phyloP scores from a whole-genome alignment of 2,888 invertebrate species.

The Meteorus cinctellus region DNA sequence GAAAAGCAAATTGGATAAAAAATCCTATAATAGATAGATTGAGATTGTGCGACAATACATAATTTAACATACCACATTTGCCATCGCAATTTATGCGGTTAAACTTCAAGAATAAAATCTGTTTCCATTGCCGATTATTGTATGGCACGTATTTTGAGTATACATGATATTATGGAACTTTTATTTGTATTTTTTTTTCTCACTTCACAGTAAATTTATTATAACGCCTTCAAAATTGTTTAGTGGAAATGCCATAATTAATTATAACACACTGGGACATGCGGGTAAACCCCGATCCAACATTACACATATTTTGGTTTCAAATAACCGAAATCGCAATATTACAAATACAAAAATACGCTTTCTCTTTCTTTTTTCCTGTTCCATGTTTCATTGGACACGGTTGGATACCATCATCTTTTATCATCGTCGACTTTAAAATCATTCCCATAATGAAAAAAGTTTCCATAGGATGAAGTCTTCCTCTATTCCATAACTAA shows the following conservation, averaged over 20 bases:
- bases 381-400: conserved; percentile 22
- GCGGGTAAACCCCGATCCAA: background rate
- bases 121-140: conserved; percentile 3
- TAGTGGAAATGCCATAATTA: conserved; percentile 14
- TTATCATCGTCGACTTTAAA: conserved; percentile 1
- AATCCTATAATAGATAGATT: conserved; percentile 16
- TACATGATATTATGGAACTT: conserved; percentile 7
- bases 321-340: conserved; percentile 40
- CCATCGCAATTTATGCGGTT: conserved; percentile 41
- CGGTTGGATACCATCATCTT: conserved; percentile 25
- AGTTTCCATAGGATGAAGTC: conserved; percentile 21
- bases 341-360: conserved; percentile 46
- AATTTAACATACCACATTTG: conserved; percentile 43
- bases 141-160: conserved; percentile 44
- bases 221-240: conserved; percentile 27
- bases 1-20: background rate
- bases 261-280: background rate
- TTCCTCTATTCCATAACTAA: conserved; percentile 27
- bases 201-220: background rate
- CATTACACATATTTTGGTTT: conserved; percentile 23
- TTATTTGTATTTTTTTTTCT: background rate
- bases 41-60: conserved; percentile 33
- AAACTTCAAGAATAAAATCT: background rate
- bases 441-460: conserved; percentile 43
- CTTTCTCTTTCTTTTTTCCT: conserved; percentile 4